Evolutionary conservation across 2,888 invertebrate genomes (phyloP).

Genomic region (Lordiphosa andalusiaca): DNA sequence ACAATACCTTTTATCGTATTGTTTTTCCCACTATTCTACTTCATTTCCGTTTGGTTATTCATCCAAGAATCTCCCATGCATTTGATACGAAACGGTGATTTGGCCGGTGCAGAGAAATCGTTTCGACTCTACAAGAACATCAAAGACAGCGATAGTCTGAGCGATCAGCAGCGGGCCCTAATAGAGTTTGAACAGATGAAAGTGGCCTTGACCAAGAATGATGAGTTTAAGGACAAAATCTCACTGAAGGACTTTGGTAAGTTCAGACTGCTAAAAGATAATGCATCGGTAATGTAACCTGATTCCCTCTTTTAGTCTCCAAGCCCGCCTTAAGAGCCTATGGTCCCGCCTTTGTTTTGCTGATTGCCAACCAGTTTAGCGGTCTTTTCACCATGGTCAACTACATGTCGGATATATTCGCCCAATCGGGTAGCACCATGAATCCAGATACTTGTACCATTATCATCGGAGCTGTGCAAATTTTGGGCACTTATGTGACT

Average conservation of each 20-base stretch:
- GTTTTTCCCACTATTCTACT: slow-evolving; percentile 60
- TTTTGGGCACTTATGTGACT: slow-evolving; percentile 69
- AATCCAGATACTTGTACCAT: slow-evolving; percentile 75
- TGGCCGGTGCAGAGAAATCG: slow-evolving; percentile 65
- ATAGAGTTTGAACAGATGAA: slow-evolving; percentile 59
- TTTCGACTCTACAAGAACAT: slow-evolving; percentile 75
- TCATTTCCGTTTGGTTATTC: slow-evolving; percentile 45
- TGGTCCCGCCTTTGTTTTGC: slow-evolving; percentile 51
- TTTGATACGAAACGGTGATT: slow-evolving; percentile 58
- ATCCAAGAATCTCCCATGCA: slow-evolving; percentile 76
- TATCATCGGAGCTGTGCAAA: slow-evolving; percentile 73
- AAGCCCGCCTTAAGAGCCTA: slow-evolving; percentile 62
- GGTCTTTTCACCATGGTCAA: slow-evolving; percentile 75
- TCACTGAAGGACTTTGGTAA: slow-evolving; percentile 62
- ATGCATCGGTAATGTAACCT: not conserved
- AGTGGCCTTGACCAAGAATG: slow-evolving; percentile 40
- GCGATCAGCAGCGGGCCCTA: slow-evolving; percentile 27
- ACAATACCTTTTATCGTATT: slow-evolving; percentile 66
- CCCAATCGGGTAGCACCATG: slow-evolving; percentile 63
- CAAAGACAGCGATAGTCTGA: slow-evolving; percentile 30
- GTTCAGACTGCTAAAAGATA: not conserved
- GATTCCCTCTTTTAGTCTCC: slow-evolving; percentile 48
- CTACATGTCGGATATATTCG: slow-evolving; percentile 77
- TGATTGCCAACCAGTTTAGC: slow-evolving; percentile 72
- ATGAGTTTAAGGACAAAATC: slow-evolving; percentile 26